Conservation (phyloP, 1,140 invertebrate genomes). For the Cydia amplana region DNA sequence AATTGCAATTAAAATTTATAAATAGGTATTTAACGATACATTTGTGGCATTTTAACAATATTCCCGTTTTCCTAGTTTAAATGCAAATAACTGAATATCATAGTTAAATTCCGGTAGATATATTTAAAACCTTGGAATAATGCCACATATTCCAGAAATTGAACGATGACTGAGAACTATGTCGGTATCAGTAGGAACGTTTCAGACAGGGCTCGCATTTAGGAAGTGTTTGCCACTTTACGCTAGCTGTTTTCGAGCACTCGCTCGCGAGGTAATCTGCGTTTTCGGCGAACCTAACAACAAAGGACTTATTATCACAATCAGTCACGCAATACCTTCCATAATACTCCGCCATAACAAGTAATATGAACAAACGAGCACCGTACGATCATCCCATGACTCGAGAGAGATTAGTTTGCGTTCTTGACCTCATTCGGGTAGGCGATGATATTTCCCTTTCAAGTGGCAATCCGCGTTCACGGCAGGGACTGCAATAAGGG, state of each 20-base stretch:
- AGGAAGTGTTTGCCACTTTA: not conserved
- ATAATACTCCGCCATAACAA: slow-evolving; percentile 3
- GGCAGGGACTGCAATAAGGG: slow-evolving; percentile 22
- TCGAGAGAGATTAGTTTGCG: slow-evolving; percentile 24
- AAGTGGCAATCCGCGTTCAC: slow-evolving; percentile 26
- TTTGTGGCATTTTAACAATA: no score
- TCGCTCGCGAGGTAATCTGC: slow-evolving; percentile 1
- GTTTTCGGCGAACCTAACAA: not conserved
- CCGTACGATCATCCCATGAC: not conserved
- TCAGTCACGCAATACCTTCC: slow-evolving; percentile 26
- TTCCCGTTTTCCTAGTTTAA: not conserved
- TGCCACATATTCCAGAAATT: not conserved
- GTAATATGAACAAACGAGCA: slow-evolving; percentile 24
- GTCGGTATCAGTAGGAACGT: not conserved
- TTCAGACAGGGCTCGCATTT: not conserved
- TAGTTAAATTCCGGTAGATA: not conserved
- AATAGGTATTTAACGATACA: no score
- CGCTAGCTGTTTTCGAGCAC: not conserved
- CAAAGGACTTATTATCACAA: not conserved
- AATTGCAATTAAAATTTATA: not conserved
- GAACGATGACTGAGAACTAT: not conserved
- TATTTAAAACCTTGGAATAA: not conserved
- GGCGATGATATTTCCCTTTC: slow-evolving; percentile 25
- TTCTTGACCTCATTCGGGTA: slow-evolving; percentile 24
- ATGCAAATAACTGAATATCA: not conserved